Conservation (phyloP, 1,140 invertebrate genomes). For the Theocolax elegans region DNA sequence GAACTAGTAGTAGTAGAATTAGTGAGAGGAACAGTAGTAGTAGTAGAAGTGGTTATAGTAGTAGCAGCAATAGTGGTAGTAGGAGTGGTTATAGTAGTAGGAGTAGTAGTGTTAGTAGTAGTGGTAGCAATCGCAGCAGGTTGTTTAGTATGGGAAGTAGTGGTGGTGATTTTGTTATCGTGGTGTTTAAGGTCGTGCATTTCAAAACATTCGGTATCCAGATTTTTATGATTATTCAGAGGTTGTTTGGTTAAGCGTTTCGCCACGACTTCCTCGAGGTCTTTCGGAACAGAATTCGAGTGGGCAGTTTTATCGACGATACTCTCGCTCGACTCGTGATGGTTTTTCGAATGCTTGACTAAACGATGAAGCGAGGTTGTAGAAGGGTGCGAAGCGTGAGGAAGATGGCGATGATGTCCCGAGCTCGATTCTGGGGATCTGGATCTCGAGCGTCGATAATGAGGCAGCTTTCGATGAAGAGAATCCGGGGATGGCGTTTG, state of each 20-base stretch:
- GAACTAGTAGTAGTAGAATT: too few species aligned
- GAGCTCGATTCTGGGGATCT: conserved; percentile 4
- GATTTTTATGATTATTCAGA: not conserved
- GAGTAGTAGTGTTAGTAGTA: not conserved
- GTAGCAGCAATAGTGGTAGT: not conserved
- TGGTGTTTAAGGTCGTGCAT: not conserved
- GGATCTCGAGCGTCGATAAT: not conserved
- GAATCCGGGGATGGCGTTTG: conserved; percentile 27
- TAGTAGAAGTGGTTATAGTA: too few species aligned
- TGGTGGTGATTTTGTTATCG: not conserved
- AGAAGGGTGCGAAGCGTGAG: not conserved
- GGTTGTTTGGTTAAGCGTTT: not conserved
- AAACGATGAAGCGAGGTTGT: not conserved
- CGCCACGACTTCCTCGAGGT: not conserved
- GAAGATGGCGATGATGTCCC: not conserved
- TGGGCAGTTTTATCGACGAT: not conserved
- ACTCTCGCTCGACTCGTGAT: conserved; percentile 15
- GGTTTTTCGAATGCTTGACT: not conserved
- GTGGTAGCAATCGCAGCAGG: not conserved
- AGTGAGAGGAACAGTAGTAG: not conserved
- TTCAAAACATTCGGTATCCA: not conserved
- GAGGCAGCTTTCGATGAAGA: not conserved
- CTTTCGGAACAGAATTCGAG: conserved; percentile 4
- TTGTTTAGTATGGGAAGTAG: too few species aligned
- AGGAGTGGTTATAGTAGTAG: not conserved